Base-by-base conservation (phyloP, 37 sponge, comb jelly and placozoan species). In the Hormiphora californensis region DNA sequence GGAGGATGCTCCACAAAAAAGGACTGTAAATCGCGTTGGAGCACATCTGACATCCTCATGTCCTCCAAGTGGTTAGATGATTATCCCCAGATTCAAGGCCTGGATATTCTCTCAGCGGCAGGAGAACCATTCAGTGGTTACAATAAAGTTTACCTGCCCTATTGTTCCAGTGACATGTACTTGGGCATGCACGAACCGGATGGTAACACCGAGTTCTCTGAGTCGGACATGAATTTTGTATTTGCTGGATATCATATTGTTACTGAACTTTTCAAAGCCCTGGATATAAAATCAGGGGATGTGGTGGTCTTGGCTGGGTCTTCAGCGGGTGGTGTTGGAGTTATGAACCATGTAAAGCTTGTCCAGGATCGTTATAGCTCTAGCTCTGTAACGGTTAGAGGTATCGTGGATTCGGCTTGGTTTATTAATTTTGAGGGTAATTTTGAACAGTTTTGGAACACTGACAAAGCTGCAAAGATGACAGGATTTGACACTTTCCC, bases 141-240 rank as follows among this genome's bases (percentile, higher is more conserved):
- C 54, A 43, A 68, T 31, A 89, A 89, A 32, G 91, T 90, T 19
- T 35, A 89, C 22, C 89, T 92, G 35, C 92, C 92, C 12, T 92
- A 92, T 63, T 92, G 92, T 68, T 88, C 78, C 61, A 90, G 90
- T 39, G 92, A 92, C 54, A 87, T 54, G 2, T 92, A 88, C 68
- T 63, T 92, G 33, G 92, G 88, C 1, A 90, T 85, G 32, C 21
- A n/a, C 87, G 54, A n/a, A 85, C 15, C 28, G 17, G 62, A 8
- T 36, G 23, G 22, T 0, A 0, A 2, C 0, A 37, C 44, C 19
- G 46, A 87, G 39, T 30, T 36, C 23, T 0, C 28, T 21, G 39
- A 63, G 0, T 65, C 44, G 11, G 54, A 62, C 19, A 87, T 61
- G 12, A 87, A 89, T 32, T 87, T 88, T 49, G 54, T 63, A 32